These are phyloP conservation scores for Ginglymostoma cirratum DNA, from an alignment of 2,113 vertebrate species.

Conservation along the genomic window DNA sequence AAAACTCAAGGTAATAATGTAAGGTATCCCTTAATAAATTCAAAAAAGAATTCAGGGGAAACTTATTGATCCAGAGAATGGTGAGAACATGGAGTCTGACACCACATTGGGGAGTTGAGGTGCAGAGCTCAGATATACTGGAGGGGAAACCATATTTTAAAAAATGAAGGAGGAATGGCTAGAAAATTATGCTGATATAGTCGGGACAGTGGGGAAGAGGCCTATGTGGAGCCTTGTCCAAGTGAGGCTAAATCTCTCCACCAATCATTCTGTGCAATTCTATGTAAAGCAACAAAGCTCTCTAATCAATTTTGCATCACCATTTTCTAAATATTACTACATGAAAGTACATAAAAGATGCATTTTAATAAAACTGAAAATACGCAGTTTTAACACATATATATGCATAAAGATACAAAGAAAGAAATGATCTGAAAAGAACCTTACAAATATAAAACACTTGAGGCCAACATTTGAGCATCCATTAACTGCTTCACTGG, in stretches of 20 bases:
- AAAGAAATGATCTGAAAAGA: neutral
- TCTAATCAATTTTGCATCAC: neutral
- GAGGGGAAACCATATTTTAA: neutral
- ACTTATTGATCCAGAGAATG: neutral
- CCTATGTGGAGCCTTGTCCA: neutral
- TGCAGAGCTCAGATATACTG: neutral
- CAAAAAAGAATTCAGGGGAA: neutral
- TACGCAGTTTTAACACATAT: neutral
- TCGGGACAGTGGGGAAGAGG: neutral
- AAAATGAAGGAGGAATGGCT: neutral
- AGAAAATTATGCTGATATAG: neutral
- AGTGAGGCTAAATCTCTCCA: neutral
- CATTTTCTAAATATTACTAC: neutral
- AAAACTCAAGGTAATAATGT: neutral
- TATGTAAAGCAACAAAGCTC: neutral
- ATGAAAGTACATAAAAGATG: neutral
- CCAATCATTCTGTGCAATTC: neutral
- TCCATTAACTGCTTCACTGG: neutral
- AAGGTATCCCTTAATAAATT: neutral
- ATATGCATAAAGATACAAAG: too few species aligned
- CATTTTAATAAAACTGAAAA: too few species aligned
- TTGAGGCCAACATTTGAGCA: neutral
- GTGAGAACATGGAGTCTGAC: neutral
- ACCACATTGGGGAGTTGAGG: neutral
- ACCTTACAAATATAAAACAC: neutral